Evolutionary conservation across 2,113 vertebrate genomes (phyloP), one percentile per base, ranked within the genome.

Genomic region (Scolopax mira): DNA sequence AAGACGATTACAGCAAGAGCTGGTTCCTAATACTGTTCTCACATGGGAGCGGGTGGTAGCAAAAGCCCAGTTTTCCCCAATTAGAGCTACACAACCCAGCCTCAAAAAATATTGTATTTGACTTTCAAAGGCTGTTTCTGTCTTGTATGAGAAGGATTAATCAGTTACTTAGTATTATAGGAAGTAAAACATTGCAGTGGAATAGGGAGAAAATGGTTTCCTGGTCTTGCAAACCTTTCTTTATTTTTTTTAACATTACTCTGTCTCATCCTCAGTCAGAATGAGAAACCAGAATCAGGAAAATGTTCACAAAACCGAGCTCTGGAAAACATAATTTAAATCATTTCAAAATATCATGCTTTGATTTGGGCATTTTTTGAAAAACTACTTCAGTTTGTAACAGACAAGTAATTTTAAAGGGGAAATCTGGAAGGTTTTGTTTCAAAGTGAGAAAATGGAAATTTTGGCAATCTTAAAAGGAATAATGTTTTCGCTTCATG

Each of bases 371-470:
- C 74, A 19, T 85, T 95, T 96, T 79, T 73, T 80, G 60, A 87
- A 71, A 89, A 86, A 25, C 3, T 39, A 3, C 35, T 84, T 71
- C 69, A 13, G 69, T 96, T 94, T 95, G 93, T 93, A 94, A 35
- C 77, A 95, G 61, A 81, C 73, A 92, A 95, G 79, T 61, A 33
- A 89, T 93, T 95, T 84, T 90, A 89, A 90, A 90, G 49, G 57
- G 61, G 61, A 90, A 95, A 93, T 95, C 86, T 79, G 52, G 61
- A 93, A 89, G 91, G 65, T 84, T 95, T 96, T 95, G 91, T 95
- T 96, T 97, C 93, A 95, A 94, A 96, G 93, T 1, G 10, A 91
- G 65, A 75, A 93, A 96, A 96, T 92, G 95, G 95, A 96, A 95
- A 96, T 95, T 93, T 75, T 94, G 86, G 93, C 91, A 94, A 64